Evolutionary conservation across 2,888 invertebrate genomes (phyloP), one percentile per base, ranked within the genome.

Genomic region (Macaria liturata): DNA sequence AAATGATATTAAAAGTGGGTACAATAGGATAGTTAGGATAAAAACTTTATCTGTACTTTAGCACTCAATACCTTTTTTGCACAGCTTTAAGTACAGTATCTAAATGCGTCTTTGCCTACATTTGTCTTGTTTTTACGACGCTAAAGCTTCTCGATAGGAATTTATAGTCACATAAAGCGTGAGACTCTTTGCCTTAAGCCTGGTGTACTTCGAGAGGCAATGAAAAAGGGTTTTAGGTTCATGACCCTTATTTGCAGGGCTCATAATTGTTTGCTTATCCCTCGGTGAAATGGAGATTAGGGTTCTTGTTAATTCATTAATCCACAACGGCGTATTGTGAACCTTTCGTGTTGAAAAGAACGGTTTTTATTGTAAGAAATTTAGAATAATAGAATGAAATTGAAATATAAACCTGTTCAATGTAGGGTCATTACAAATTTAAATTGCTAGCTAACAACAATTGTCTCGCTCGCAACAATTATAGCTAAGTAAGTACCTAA

Each of bases 101-200:
- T 6, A 7, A 49, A 49, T 54, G 34, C 59, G 64, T 58, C 56
- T 61, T 54, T 60, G 63, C 64, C 64, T 54, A 66, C 66, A 67
- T 75, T 70, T 60, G 66, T 71, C 67, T 66, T 59, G 58, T 49
- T 66, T 76, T 76, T 76, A 76, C 71, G 73, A 72, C 64, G 62
- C 61, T 67, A 53, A 67, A 62, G 71, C 69, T 70, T 71, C 65
- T 65, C 72, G 71, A 69, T 68, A 64, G 65, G 67, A 71, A 71
- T 75, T 72, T 70, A 71, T 66, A 64, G 68, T 54, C 63, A 46
- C 66, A 71, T 74, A 72, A 76, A 76, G 69, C 70, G 66, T 46
- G 56, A 55, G 55, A 45, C 70, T 65, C 58, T 64, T 62, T 69
- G 66, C 31, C 49, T 20, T 54, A 51, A 59, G 54, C 59, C 45